Conservation (phyloP, 2,113 vertebrate genomes). For the Sisor rabdophorus region DNA sequence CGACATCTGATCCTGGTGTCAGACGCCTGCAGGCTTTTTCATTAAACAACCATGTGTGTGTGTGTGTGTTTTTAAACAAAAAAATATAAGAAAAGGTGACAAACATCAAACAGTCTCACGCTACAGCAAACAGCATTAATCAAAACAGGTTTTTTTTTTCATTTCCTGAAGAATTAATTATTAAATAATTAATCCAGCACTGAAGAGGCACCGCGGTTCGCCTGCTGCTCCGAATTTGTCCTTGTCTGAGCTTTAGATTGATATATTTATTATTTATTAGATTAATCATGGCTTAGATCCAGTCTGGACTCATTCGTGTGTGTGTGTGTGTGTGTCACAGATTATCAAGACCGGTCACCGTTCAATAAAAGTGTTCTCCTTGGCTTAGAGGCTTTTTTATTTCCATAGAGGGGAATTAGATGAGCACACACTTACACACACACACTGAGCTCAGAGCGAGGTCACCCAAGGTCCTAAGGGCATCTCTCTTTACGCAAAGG, state of each 20-base stretch:
- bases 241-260: constrained; percentile 99
- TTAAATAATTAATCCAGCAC: constrained; percentile 99
- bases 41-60: constrained; percentile 56
- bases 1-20: constrained; percentile 85
- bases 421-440: constrained; percentile 32
- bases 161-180: constrained; percentile 98
- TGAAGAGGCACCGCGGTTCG: constrained; percentile 86
- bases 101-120: constrained; percentile 70
- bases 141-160: constrained; percentile 84
- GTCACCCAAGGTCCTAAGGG: constrained; percentile 69
- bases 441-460: constrained; percentile 58
- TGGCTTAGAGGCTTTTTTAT: constrained; percentile 56
- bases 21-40: constrained; percentile 85
- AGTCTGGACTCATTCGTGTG: constrained; percentile 68
- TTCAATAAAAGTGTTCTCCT: constrained; percentile 49
- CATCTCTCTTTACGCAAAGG: constrained; percentile 77
- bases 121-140: constrained; percentile 90
- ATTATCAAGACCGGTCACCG: constrained; percentile 55
- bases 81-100: constrained; percentile 62
- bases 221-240: constrained; percentile 99
- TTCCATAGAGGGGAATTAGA: constrained; percentile 47
- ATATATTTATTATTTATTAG: constrained; percentile 99
- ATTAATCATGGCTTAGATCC: constrained; percentile 97
- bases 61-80: constrained; percentile 22
- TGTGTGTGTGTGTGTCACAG: constrained; percentile 40